phyloP scores from a whole-genome alignment of 2,797 vertebrate genomes.

The Huso huso region DNA sequence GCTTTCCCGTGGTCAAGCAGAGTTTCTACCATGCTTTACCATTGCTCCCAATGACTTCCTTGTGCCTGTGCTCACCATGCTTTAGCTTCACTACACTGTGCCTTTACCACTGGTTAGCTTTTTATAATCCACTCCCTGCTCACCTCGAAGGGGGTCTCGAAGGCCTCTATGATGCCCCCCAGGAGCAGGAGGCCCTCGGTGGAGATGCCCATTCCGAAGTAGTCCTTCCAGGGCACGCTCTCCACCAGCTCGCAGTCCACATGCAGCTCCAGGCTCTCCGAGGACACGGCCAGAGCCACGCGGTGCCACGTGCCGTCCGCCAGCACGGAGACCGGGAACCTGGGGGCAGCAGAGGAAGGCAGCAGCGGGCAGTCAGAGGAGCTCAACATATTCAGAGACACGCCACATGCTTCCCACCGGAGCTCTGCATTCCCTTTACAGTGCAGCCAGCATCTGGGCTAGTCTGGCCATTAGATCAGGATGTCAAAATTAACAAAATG shows the following conservation, averaged over 20 bases:
- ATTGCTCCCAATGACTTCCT: too few relatives aligned
- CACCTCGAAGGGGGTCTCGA: constrained; percentile 78
- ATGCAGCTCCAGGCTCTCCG: constrained; percentile 54
- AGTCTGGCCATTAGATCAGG: too few relatives aligned
- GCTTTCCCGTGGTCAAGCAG: too few relatives aligned
- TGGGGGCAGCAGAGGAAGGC: constrained; percentile 29
- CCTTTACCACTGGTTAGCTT: not conserved
- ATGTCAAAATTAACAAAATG: too few relatives aligned
- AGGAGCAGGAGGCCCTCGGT: constrained; percentile 68
- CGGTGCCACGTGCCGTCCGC: constrained; percentile 72
- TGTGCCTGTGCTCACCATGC: too few relatives aligned
- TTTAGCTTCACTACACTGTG: too few relatives aligned
- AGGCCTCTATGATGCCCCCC: constrained; percentile 66
- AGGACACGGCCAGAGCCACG: constrained; percentile 65
- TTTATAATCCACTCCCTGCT: constrained; percentile 12
- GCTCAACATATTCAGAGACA: too few relatives aligned
- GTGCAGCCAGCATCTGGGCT: too few relatives aligned
- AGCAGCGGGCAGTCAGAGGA: not conserved
- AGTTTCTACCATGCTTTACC: too few relatives aligned
- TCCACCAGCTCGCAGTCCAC: constrained; percentile 78
- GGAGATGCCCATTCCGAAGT: constrained; percentile 58
- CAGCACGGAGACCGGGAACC: constrained; percentile 68
- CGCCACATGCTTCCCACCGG: too few relatives aligned
- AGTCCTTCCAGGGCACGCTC: constrained; percentile 66
- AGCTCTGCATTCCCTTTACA: too few relatives aligned